Evolutionary conservation across 2,113 vertebrate genomes (phyloP).

Genomic region (Ochotona curzoniae): DNA sequence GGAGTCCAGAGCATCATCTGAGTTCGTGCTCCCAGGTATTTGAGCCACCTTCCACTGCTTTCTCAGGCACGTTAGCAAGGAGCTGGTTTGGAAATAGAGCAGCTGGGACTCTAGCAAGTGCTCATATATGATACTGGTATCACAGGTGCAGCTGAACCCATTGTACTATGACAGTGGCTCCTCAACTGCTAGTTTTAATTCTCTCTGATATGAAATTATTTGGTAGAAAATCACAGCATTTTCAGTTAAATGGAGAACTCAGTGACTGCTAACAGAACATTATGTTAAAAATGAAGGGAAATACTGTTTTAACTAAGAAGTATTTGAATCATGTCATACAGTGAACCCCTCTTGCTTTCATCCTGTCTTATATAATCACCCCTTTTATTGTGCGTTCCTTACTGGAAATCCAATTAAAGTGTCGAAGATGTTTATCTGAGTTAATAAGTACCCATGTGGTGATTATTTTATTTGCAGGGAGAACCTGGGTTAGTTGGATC

Average conservation of each 20-base stretch:
- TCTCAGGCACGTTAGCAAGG: too few species aligned
- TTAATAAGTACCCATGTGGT: constrained; percentile 39
- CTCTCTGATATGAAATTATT: background rate
- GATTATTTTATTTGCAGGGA: constrained; percentile 86
- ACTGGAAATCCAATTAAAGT: background rate
- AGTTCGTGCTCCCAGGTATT: too few species aligned
- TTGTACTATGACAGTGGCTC: too few species aligned
- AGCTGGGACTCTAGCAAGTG: too few species aligned
- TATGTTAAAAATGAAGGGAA: background rate
- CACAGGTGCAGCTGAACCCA: too few species aligned
- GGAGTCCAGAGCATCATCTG: too few species aligned
- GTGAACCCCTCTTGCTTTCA: background rate
- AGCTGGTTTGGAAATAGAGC: too few species aligned
- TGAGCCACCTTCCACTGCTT: too few species aligned
- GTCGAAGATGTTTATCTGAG: constrained; percentile 24
- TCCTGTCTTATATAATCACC: background rate
- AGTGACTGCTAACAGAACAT: background rate
- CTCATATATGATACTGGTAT: too few species aligned
- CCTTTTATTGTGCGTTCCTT: background rate
- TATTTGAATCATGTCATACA: background rate
- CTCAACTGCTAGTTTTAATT: background rate
- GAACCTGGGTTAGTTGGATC: constrained; percentile 88
- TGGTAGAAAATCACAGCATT: background rate
- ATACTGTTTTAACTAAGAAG: background rate
- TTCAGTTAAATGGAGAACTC: background rate